phyloP scores from a whole-genome alignment of 1,140 invertebrate genomes.

The Centruroides vittatus region DNA sequence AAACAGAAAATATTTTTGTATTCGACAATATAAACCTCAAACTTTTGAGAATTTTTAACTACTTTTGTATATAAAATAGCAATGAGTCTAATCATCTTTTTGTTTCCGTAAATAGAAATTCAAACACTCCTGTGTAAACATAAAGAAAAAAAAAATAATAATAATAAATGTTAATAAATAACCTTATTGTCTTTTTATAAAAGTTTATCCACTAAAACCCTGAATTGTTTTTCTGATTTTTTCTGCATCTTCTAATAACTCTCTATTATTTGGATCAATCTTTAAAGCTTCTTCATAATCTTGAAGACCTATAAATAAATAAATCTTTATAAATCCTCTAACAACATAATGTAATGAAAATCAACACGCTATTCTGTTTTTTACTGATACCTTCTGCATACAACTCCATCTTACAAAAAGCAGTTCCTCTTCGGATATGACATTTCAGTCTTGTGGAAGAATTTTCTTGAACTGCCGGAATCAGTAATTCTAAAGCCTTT shows the following conservation, averaged over 20 bases:
- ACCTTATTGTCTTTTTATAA: no score
- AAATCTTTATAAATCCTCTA: background rate
- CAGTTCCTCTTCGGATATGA: conserved; percentile 51
- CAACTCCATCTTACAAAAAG: conserved; percentile 51
- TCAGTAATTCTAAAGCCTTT: conserved; percentile 52
- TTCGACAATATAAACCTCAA: no score
- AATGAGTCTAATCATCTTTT: no score
- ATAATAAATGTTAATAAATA: no score
- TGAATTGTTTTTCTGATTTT: conserved; percentile 3
- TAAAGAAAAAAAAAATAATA: no score
- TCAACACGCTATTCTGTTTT: background rate
- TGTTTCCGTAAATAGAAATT: no score
- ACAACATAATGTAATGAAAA: background rate
- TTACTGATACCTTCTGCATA: conserved; percentile 41
- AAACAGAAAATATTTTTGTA: no score
- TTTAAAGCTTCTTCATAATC: conserved; percentile 56
- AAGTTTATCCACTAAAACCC: background rate
- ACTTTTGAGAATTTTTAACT: no score
- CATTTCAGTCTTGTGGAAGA: conserved; percentile 49
- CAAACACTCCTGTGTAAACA: no score
- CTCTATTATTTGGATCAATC: conserved; percentile 39
- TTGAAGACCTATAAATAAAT: conserved; percentile 32
- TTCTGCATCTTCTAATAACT: conserved; percentile 33
- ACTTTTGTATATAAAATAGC: no score
- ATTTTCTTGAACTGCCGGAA: conserved; percentile 52